Conservation (phyloP, 2,797 vertebrate species). For the Sebastes glaucus region DNA sequence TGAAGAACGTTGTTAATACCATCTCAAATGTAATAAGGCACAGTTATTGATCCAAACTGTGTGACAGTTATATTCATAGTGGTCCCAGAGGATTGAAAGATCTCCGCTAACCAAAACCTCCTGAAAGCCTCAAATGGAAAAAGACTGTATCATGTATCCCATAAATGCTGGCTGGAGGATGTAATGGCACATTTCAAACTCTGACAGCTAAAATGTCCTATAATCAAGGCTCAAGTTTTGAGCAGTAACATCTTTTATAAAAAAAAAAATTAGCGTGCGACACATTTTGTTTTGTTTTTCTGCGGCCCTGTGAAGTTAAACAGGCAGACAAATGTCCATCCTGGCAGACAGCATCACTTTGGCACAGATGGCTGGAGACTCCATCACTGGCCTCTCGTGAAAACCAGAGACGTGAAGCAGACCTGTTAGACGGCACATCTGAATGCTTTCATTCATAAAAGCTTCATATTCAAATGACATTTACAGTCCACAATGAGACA, state of each 20-base stretch:
- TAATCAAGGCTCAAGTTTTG: no score
- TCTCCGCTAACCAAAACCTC: no score
- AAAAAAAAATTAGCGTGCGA: neutral
- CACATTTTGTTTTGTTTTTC: no score
- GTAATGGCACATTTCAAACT: neutral
- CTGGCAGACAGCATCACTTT: conserved; percentile 1
- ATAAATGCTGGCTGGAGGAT: neutral
- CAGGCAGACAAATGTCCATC: neutral
- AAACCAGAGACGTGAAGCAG: neutral
- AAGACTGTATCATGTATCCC: neutral
- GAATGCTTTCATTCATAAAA: neutral
- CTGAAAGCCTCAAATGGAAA: neutral
- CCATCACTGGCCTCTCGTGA: neutral
- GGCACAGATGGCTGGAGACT: conserved; percentile 20
- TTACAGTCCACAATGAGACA: neutral
- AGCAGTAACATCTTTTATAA: neutral
- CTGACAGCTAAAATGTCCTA: neutral
- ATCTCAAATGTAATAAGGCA: no score
- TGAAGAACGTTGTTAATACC: no score
- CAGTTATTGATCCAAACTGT: no score
- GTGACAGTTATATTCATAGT: neutral
- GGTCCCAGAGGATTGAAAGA: neutral
- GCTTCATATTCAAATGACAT: neutral
- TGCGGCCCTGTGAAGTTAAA: neutral
- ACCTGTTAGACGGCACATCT: neutral